Evolutionary conservation across 35 echinoderm and acorn worm genomes (phyloP).

Genomic region (Lytechinus pictus): DNA sequence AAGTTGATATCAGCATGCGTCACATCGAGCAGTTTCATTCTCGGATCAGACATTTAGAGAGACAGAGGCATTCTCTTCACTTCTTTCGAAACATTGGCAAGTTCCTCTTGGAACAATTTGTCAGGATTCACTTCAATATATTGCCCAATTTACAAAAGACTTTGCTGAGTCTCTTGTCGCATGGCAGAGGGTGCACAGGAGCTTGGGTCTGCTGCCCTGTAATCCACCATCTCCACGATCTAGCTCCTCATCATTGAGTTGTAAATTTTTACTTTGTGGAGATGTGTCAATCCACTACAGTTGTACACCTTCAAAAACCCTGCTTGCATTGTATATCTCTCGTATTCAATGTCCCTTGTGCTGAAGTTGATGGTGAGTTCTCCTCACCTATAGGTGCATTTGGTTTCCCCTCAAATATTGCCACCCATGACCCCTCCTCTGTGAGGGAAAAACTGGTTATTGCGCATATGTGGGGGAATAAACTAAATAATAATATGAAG

Average conservation of each 20-base stretch:
- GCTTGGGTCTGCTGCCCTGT: no score
- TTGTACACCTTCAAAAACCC: not conserved
- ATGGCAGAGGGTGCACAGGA: no score
- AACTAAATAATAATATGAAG: no score
- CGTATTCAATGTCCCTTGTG: not conserved
- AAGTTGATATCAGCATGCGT: constrained; percentile 75
- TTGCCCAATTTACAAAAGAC: no score
- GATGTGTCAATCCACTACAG: not conserved
- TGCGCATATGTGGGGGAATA: no score
- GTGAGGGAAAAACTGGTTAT: no score
- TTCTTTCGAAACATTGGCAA: not conserved
- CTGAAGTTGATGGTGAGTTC: constrained; percentile 42
- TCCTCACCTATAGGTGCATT: constrained; percentile 60
- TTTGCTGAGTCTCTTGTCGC: no score
- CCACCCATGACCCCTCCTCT: not conserved
- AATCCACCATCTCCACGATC: no score
- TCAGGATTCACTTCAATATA: constrained; percentile 57
- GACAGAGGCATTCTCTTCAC: constrained; percentile 39
- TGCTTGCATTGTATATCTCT: not conserved
- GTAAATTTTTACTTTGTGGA: no score
- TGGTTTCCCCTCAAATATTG: constrained; percentile 30
- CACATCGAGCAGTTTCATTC: constrained; percentile 45
- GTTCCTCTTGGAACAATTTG: constrained; percentile 15
- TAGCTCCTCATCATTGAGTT: no score
- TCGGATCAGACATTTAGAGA: constrained; percentile 19